Conservation (phyloP, 2,113 vertebrate species). For the Oreotragus oreotragus region DNA sequence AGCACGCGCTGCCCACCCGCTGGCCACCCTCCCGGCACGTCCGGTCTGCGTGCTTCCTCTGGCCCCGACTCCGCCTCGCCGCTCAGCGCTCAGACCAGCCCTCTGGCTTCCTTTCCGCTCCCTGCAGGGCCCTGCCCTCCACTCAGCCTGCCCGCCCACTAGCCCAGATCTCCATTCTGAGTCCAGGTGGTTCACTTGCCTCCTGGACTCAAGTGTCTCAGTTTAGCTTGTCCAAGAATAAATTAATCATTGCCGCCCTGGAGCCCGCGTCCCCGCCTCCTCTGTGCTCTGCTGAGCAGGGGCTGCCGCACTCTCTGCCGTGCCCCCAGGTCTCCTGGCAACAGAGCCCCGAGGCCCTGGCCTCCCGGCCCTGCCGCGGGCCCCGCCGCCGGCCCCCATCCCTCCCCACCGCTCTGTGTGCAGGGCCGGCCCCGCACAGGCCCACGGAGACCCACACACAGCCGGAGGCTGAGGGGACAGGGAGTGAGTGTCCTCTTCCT, state of each 20-base stretch:
- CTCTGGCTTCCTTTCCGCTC: neutral
- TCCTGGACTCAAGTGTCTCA: conserved; percentile 54
- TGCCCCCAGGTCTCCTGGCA: neutral
- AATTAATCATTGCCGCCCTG: conserved; percentile 32
- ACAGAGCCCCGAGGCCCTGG: neutral
- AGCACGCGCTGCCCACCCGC: neutral
- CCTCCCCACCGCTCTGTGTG: neutral
- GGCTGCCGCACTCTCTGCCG: neutral
- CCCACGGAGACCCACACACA: neutral
- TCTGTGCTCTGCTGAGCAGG: neutral
- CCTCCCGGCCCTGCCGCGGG: neutral
- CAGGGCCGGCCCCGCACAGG: neutral
- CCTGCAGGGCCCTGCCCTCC: neutral
- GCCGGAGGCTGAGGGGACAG: neutral
- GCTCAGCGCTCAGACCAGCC: neutral
- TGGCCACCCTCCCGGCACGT: neutral
- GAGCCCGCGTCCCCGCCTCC: neutral
- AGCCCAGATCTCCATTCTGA: conserved; percentile 62
- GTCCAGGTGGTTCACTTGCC: conserved; percentile 54
- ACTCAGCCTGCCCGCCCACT: neutral
- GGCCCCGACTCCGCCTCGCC: rapidly evolving
- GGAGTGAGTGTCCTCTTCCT: neutral
- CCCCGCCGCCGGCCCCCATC: no score
- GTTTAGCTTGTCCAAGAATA: conserved; percentile 54
- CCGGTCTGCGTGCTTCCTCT: neutral